phyloP scores from a whole-genome alignment of 1,140 invertebrate genomes.

The Papilio helenus region DNA sequence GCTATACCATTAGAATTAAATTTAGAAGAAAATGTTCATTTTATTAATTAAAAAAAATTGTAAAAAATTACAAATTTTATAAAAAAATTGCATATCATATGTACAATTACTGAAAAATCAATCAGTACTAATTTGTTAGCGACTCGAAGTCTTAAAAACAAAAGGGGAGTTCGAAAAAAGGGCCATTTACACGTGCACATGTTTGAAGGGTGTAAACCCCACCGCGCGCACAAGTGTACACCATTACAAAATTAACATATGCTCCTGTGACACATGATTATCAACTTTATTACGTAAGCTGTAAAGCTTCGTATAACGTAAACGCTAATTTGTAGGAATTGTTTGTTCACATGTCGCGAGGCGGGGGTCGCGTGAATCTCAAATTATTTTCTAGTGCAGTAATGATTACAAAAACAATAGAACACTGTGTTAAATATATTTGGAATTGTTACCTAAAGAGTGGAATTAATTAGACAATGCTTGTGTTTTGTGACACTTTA shows the following conservation, averaged over 20 bases:
- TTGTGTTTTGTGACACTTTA: not conserved
- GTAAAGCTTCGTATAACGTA: slow-evolving; percentile 42
- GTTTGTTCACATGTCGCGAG: slow-evolving; percentile 78
- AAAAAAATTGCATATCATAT: not conserved
- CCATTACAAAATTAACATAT: slow-evolving; percentile 40
- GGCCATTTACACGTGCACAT: slow-evolving; percentile 60
- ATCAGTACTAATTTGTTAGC: slow-evolving; percentile 67
- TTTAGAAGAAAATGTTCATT: not conserved
- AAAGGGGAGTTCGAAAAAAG: slow-evolving; percentile 66
- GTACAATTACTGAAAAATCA: slow-evolving; percentile 46
- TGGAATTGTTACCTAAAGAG: not conserved
- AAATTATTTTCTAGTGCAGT: slow-evolving; percentile 55
- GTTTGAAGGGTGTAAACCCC: slow-evolving; percentile 69
- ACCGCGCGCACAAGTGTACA: slow-evolving; percentile 68
- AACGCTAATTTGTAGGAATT: slow-evolving; percentile 48
- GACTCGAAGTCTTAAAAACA: slow-evolving; percentile 55
- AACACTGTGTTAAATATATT: not conserved
- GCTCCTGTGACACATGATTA: slow-evolving; percentile 35
- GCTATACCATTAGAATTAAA: not conserved
- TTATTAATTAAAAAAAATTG: too few relatives aligned
- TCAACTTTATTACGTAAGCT: slow-evolving; percentile 42
- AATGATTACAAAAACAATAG: slow-evolving; percentile 27
- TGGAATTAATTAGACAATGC: not conserved
- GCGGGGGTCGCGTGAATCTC: slow-evolving; percentile 65
- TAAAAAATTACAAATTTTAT: too few relatives aligned